Base-by-base conservation (phyloP, 2,113 vertebrate genomes). In the Apistogramma diplotaenia region DNA sequence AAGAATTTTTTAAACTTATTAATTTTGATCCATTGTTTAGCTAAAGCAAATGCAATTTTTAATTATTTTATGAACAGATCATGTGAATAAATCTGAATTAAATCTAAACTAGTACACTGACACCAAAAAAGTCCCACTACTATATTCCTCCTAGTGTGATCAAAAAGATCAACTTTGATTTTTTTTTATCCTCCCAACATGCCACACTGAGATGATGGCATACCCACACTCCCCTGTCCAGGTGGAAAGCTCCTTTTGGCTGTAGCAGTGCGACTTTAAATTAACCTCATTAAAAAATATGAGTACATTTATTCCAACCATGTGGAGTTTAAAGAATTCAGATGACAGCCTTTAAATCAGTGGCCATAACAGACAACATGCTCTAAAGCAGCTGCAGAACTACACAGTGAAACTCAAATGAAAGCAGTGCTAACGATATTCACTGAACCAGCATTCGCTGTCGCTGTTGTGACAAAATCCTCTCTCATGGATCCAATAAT, bases 401-500 rank as follows among this genome's bases (percentile, higher is more conserved):
- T 27, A 37, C 62, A 27, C 77, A 51, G 46, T 1, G 65, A 51
- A 70, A 51, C 65, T 46, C 62, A n/a, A 8, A 37, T 51, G n/a
- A 55, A 62, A 70, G 61, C 19, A 15, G 27, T 2, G 23, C 84
- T 65, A 72, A 78, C 10, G 16, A 81, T 58, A 78, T 76, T 73
- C 84, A 57, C 35, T 29, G 56, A 18, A 46, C 67, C 76, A 11
- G 67, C 57, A 3, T 87, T 70, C 23, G n/a, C 46, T n/a, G 46
- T 4, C 11, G 12, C 19, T 58, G 79, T 13, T 55, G 83, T 85
- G 80, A 61, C 54, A 37, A 73, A 76, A 86, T 65, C 29, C n/a
- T 23, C 76, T 78, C 58, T 18, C 8, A 27, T 60, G 78, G 60
- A 58, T 60, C 19, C 37, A 25, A 3, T 79, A 62, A 77, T 79